phyloP scores from a whole-genome alignment of 2,797 vertebrate genomes.

The Phaenicophaeus curvirostris region DNA sequence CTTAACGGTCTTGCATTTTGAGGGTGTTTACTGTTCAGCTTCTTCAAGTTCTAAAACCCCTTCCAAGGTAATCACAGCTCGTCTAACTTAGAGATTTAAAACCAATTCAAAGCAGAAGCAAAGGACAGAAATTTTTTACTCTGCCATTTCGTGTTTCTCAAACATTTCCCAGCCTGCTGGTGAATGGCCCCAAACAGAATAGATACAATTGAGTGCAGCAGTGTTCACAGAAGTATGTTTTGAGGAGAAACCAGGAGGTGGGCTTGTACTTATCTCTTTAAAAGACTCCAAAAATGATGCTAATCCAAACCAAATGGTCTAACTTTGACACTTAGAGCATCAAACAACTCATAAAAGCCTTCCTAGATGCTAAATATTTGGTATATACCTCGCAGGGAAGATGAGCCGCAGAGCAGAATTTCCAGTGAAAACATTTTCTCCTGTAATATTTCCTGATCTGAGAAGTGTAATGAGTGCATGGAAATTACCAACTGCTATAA shows the following conservation, averaged over 20 bases:
- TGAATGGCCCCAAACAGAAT: neutral
- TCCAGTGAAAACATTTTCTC: constrained; percentile 28
- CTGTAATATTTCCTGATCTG: constrained; percentile 47
- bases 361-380: constrained; percentile 1
- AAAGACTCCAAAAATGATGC: neutral
- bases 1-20: neutral
- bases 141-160: neutral
- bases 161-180: neutral
- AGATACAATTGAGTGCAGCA: neutral
- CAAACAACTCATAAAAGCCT: constrained; percentile 35
- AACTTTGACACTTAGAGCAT: constrained; percentile 12
- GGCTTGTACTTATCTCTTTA: neutral
- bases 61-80: neutral
- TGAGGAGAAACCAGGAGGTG: neutral
- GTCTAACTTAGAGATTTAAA: neutral
- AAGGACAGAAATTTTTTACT: neutral
- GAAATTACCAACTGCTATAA: constrained; percentile 82
- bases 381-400: neutral
- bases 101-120: neutral
- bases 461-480: constrained; percentile 67
- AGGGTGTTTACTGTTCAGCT: neutral
- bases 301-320: constrained; percentile 31
- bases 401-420: constrained; percentile 28
- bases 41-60: neutral
- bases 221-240: neutral